Evolutionary conservation across 2,888 invertebrate genomes (phyloP), one percentile per base, ranked within the genome.

Genomic region (Laspeyria flexula): DNA sequence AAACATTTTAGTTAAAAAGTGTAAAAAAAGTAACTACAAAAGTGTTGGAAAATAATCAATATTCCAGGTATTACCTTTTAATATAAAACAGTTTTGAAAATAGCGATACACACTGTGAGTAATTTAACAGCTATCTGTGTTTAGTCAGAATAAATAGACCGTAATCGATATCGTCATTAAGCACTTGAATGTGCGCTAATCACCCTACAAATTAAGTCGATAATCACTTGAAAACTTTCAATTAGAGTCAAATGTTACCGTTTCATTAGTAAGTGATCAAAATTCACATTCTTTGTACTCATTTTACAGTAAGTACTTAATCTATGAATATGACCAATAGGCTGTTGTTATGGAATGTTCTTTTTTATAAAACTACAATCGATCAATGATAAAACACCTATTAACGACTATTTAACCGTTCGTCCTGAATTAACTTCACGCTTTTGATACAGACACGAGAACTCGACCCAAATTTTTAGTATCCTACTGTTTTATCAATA

Each of bases 401-500:
- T 11, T n/a, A 4, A 4, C 16, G 4, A 25, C 1, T 25, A 25
- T 25, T 6, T 3, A 6, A 12, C 13, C 0, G n/a, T 38, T 37
- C 46, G n/a, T 42, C 33, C 56, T 50, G 33, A 46, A 55, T 50
- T 50, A 27, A 35, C 18, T 47, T 43, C 47, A 49, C 43, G 49
- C 58, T 72, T n/a, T n/a, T n/a, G n/a, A 72, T 75, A 74, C 72
- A 83, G 76, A 77, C 82, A 78, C 62, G 73, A 56, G 48, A 67
- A 70, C 64, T 63, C 89, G 90, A 88, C 91, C 91, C 83, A 88
- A 90, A 88, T 90, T 83, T 74, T 29, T 11, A 1, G 77, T 77
- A 78, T 78, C 65, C 76, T 78, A 71, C 72, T 67, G 77, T 74
- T 83, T 88, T 90, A 90, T 90, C 90, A 83, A 83, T 75, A 71